Evolutionary conservation across 2,797 vertebrate species (phyloP).

Genomic region (Rhinoraja longicauda): DNA sequence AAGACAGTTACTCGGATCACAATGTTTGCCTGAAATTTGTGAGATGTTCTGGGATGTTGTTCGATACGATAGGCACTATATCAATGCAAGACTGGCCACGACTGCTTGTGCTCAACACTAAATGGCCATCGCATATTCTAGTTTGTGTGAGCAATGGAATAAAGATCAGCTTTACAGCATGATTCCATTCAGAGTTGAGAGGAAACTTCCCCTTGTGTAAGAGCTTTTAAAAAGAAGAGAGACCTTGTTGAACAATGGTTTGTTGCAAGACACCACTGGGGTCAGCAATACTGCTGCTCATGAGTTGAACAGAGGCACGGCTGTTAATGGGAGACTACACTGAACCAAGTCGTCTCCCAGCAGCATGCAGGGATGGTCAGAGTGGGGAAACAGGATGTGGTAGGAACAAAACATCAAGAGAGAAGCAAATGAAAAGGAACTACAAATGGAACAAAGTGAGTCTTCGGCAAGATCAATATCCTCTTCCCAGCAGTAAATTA

Average conservation of each 20-base stretch:
- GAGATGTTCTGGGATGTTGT: background rate
- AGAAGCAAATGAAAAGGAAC: background rate
- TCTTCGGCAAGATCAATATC: background rate
- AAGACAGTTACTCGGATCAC: background rate
- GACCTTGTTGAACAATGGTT: background rate
- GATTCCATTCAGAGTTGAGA: background rate
- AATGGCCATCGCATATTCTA: background rate
- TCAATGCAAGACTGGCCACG: background rate
- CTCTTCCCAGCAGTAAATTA: background rate
- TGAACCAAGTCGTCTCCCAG: background rate
- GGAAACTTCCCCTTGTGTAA: background rate
- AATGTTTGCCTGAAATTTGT: background rate
- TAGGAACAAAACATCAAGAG: background rate
- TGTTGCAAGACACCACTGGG: background rate
- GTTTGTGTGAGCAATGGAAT: background rate
- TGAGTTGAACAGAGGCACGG: too few species aligned
- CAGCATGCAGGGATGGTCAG: background rate
- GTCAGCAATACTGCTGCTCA: too few species aligned
- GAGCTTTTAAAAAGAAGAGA: background rate
- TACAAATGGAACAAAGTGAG: background rate
- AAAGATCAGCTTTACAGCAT: background rate
- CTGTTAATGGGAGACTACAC: too few species aligned
- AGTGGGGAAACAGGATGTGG: slow-evolving; percentile 15
- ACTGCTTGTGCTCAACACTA: background rate
- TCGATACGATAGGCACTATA: background rate